Evolutionary conservation across 2,113 vertebrate species (phyloP), one percentile per base, ranked within the genome.

Genomic region (Phaethon lepturus): DNA sequence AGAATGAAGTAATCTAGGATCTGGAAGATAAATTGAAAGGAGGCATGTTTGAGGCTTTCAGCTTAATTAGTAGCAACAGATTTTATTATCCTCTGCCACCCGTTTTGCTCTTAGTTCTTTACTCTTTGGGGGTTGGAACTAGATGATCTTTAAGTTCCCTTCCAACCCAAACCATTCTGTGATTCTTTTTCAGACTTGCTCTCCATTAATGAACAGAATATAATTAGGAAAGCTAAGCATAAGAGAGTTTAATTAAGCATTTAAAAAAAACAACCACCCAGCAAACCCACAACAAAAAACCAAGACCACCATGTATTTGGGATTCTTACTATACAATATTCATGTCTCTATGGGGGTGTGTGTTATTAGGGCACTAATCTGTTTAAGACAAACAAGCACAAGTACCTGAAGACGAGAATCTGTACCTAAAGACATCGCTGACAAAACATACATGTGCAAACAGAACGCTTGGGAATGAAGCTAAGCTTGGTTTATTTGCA

Each of bases 401-500:
- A 59, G 17, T 52, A 86, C 71, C 92, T 69, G 16, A 97, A 89
- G 95, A 97, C 92, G 86, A 95, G 77, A 93, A 95, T 84, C 88
- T 69, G 83, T 78, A 95, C 52, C 67, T 96, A 82, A 91, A 95
- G 95, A 96, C 91, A 75, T 25, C 92, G 81, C 93, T 97, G 96
- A 97, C 96, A 97, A 96, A 98, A 98, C 96, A 95, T 42, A 95
- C 40, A 64, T 20, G 73, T 86, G 95, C 96, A 94, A 93, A 93
- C 2, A 79, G 85, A 44, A 15, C 55, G 92, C 81, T 86, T 18
- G 33, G 92, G 93, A 95, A 81, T 22, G 76, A 93, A 91, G 87
- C 91, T 80, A 40, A 83, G 17, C 38, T 90, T 2, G 6, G 7
- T 28, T 69, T 91, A 94, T 79, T 81, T 75, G 78, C 69, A 85